Evolutionary conservation across 2,797 vertebrate genomes (phyloP), one percentile per base, ranked within the genome.

Genomic region (Oreortyx pictus): DNA sequence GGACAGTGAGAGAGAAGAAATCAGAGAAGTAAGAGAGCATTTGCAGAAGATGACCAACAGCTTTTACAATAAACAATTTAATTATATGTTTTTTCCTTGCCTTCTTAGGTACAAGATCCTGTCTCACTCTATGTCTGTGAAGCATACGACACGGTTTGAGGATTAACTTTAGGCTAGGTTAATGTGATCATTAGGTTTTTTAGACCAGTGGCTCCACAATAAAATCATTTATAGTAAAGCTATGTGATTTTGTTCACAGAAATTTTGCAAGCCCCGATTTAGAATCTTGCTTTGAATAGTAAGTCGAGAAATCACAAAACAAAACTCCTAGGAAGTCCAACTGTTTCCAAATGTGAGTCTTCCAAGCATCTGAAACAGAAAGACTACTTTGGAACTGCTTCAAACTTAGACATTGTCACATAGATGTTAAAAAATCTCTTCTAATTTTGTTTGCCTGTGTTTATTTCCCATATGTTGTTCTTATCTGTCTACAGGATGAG

Each of bases 341-440:
- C 52, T 77, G 35, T 47, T 87, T 90, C 62, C 77, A 92, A 68
- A 86, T 16, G 12, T 15, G 27, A 66, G 71, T 44, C 39, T 82
- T 84, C 41, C 39, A 92, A 89, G 72, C 12, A 61, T 27, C 88
- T 33, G 62, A 88, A 92, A 64, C 27, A 82, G 64, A 94, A 94
- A 89, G 33, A 39, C 39, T 88, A 46, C 23, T 93, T 50, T 83
- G 75, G 54, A 90, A 73, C 49, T 31, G 19, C 35, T 82, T 93
- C 82, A 44, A 56, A 78, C 24, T 59, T 65, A 29, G 33, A 74
- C 11, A 18, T 64, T 35, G 88, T 71, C 13, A 23, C 71, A 86
- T 61, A 76, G 5, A 72, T 3, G 77, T 79, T 11, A 67, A 78
- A 29, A 7, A 13, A 8, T 22, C 5, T 20, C 33, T 7, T 14